Percentiles rank a stretch among this genome's conserved stretches.
These are phyloP conservation scores for Megastigmus dorsalis DNA, from an alignment of 2,888 invertebrate genomes.

Conservation along the genomic window DNA sequence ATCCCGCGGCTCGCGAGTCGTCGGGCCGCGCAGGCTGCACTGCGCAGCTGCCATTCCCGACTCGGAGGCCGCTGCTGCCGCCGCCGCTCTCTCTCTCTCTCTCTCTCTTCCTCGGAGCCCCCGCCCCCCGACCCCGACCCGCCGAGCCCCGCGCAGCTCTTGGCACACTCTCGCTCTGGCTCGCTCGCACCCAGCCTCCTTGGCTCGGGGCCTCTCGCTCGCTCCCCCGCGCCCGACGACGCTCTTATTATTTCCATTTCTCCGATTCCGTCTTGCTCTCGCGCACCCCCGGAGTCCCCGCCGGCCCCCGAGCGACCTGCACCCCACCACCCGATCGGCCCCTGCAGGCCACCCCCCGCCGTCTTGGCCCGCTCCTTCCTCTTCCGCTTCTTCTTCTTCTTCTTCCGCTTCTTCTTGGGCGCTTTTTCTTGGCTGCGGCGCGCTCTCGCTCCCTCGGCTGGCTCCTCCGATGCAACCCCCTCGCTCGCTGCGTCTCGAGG, in stretches of 20 bases:
- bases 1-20: slow-evolving; percentile 21
- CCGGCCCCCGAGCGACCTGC: too few species aligned
- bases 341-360: too few species aligned
- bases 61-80: slow-evolving; percentile 47
- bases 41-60: slow-evolving; percentile 66
- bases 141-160: background rate
- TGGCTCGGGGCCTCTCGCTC: slow-evolving; percentile 45
- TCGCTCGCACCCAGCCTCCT: slow-evolving; percentile 52
- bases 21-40: slow-evolving; percentile 70
- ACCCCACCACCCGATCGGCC: background rate
- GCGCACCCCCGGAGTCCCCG: slow-evolving; percentile 54
- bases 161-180: slow-evolving; percentile 42
- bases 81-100: slow-evolving; percentile 54
- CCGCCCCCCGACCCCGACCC: background rate
- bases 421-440: slow-evolving; percentile 18
- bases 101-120: background rate
- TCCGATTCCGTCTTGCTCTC: slow-evolving; percentile 68
- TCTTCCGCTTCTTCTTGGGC: slow-evolving; percentile 34
- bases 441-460: slow-evolving; percentile 37
- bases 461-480: slow-evolving; percentile 25
- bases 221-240: slow-evolving; percentile 56
- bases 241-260: slow-evolving; percentile 73
- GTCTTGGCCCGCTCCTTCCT: slow-evolving; percentile 9
- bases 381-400: slow-evolving; percentile 27
- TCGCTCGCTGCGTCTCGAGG: slow-evolving; percentile 18